Evolutionary conservation across 2,113 vertebrate species (phyloP), one percentile per base, ranked within the genome.

Genomic region (Desmodus rotundus): DNA sequence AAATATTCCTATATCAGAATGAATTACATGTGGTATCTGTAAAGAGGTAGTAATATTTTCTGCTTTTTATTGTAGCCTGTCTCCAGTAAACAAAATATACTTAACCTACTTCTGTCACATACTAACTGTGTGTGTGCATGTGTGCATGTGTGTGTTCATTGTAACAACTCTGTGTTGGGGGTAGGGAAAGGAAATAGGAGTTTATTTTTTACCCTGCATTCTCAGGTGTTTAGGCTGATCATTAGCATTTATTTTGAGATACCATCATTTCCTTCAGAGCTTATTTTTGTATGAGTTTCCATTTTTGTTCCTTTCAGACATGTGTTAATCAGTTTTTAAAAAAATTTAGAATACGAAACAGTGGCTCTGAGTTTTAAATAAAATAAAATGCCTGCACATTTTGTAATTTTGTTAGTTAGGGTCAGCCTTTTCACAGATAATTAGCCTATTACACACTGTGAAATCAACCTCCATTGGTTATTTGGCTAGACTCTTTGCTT

Each of bases 361-460:
- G 93, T 96, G 89, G 85, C 97, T 98, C 97, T 98, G 98, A 98
- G 97, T 98, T 98, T 98, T 99, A 98, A 98, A 98, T 98, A 98
- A 98, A 98, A 98, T 98, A 98, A 98, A 98, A 98, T 98, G 98
- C 97, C 98, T 98, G 97, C 98, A 98, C 98, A 98, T 98, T 98
- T 98, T 98, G 98, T 98, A 98, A 98, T 98, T 98, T 98, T 98
- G 98, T 97, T 98, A 98, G 98, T 99, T 88, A 98, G 98, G 98
- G 98, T 99, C 98, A 98, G 98, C 98, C 98, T 98, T 98, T 98
- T 99, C 99, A 99, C 98, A 99, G 98, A 99, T 99, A 99, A 99
- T 99, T 99, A 98, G 98, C 98, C 98, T 98, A 99, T 98, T 98
- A 99, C 98, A 98, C 98, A 98, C 98, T 98, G 98, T 98, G 98